phyloP scores from a whole-genome alignment of 2,888 invertebrate genomes.

The Odontocolon sp. region DNA sequence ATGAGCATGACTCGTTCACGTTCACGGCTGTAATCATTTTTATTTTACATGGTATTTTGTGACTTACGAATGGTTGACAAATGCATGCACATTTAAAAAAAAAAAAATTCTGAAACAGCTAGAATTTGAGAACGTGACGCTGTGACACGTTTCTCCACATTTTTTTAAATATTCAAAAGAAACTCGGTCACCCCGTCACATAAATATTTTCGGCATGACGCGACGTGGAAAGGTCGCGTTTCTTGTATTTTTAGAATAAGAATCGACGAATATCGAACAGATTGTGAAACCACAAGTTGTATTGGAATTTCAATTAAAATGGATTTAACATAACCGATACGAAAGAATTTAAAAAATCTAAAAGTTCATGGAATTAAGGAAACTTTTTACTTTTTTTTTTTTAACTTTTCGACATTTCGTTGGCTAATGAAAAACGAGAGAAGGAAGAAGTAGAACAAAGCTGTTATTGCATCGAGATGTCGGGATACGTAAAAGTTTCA shows the following conservation, averaged over 20 bases:
- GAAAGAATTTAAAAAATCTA: too few relatives aligned
- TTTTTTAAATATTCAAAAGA: neutral
- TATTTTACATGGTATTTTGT: neutral
- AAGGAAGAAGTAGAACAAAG: conserved; percentile 1
- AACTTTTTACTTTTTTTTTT: neutral
- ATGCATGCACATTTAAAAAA: too few relatives aligned
- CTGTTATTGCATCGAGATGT: neutral
- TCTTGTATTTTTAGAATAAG: neutral
- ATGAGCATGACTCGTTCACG: conserved; percentile 91
- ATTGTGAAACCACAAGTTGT: too few relatives aligned
- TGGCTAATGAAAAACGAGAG: neutral
- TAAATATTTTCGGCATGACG: conserved; percentile 2
- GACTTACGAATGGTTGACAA: neutral
- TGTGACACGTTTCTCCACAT: too few relatives aligned
- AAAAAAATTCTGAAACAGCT: too few relatives aligned
- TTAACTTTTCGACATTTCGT: neutral
- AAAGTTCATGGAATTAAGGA: too few relatives aligned
- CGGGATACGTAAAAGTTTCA: conserved; percentile 6
- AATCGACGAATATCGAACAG: too few relatives aligned
- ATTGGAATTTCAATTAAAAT: too few relatives aligned
- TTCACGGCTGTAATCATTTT: conserved; percentile 86
- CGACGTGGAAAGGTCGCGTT: neutral
- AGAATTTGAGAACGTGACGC: too few relatives aligned
- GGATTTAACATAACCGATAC: too few relatives aligned
- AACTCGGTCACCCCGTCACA: neutral